A percentile compares a stretch with the other conserved stretches of the same genome.
phyloP scores from a whole-genome alignment of 35 echinoderm and acorn worm genomes.

The Ophioderma brevispina region DNA sequence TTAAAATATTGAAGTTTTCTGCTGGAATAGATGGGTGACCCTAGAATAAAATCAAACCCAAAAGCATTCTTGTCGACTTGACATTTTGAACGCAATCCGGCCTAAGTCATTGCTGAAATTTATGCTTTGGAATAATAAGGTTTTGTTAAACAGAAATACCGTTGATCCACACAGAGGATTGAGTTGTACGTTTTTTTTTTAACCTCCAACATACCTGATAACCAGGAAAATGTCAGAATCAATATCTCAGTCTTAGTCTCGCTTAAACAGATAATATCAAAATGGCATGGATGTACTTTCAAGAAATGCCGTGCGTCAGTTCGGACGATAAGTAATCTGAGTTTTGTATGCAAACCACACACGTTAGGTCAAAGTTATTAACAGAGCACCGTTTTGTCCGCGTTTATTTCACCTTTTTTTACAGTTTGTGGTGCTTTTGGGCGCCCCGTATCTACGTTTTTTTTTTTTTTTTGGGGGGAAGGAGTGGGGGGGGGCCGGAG shows the following conservation, averaged over 20 bases:
- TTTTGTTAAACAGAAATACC: slow-evolving; percentile 14
- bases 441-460: background rate
- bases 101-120: background rate
- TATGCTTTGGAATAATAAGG: background rate
- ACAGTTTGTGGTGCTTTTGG: background rate
- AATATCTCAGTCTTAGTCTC: slow-evolving; percentile 42
- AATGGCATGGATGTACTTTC: slow-evolving; percentile 10
- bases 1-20: slow-evolving; percentile 14
- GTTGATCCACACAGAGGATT: slow-evolving; percentile 16
- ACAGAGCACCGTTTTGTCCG: no score
- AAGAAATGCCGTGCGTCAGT: slow-evolving; percentile 4
- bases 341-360: background rate
- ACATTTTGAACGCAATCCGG: slow-evolving; percentile 28
- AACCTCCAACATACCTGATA: background rate
- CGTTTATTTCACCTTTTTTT: no score
- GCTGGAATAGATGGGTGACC: slow-evolving; percentile 24
- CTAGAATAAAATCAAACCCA: slow-evolving; percentile 3
- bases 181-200: background rate
- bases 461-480: no score
- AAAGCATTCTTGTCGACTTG: background rate
- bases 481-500: no score
- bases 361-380: slow-evolving; percentile 9
- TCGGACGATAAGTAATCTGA: no score
- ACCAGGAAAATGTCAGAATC: slow-evolving; percentile 5
- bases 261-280: slow-evolving; percentile 36